Base-by-base conservation (phyloP, 2,888 invertebrate genomes). In the Lutraria lutraria region DNA sequence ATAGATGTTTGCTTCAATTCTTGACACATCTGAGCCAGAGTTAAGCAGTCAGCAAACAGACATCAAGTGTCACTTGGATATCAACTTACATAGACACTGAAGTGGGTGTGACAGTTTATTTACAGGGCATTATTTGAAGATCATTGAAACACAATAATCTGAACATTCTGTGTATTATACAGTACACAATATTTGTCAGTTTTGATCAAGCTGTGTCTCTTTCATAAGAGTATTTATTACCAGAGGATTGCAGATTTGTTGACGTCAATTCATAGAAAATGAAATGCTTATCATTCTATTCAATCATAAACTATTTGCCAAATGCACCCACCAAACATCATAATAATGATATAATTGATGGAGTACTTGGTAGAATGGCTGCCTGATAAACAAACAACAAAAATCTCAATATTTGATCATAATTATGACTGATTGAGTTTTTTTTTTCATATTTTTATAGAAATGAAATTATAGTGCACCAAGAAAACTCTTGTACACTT, bases 231-330 rank as follows among this genome's bases (percentile, higher is more conserved):
- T 56, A 56, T 8, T 43, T 43, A 8, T 56, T 56, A 56, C 56
- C 1, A 56, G 15, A 56, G 0, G 19, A 56, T 15, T 21, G n/a
- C n/a, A 60, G 21, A 68, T 68, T 25, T 13, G 12, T 68, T 68
- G 63, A 68, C 63, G 25, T 68, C 63, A 68, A 12, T 12, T 68
- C 8, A n/a, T 60, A 60, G 19, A 19, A n/a, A n/a, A 68, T 25
- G 25, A 68, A 68, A 68, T 68, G n/a, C 63, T 25, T 68, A 68
- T 68, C 63, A 68, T 68, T 21, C 25, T 68, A 25, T 68, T 25
- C 63, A 68, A 68, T 68, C 63, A 68, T 68, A 68, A n/a, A 25
- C n/a, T 68, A 68, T 68, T n/a, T 68, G 63, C 63, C n/a, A 25
- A 68, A n/a, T 68, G 63, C 63, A 68, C n/a, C 63, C n/a, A 25